Evolutionary conservation across 2,888 invertebrate genomes (phyloP).

Genomic region (Phanerotoma sp.): DNA sequence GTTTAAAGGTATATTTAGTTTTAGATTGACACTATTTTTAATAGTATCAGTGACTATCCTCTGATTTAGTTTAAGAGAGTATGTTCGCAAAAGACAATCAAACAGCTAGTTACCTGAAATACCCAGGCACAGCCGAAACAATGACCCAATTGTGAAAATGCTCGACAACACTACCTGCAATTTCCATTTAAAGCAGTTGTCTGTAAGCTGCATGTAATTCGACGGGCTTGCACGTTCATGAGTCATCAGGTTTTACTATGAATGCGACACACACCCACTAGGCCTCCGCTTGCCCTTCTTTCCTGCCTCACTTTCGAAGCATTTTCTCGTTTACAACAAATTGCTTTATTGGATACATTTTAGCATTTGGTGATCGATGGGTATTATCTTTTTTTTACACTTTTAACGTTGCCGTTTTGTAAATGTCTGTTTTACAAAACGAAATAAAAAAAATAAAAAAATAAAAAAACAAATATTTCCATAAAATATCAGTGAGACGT

Average conservation of each 20-base stretch:
- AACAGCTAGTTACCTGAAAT: slow-evolving; percentile 37
- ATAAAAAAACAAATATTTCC: background rate
- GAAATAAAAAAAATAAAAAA: background rate
- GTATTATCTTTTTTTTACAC: too few relatives aligned
- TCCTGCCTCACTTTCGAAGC: background rate
- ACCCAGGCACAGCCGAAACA: slow-evolving; percentile 44
- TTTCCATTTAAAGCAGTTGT: slow-evolving; percentile 50
- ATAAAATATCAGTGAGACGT: too few relatives aligned
- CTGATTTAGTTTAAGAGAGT: too few relatives aligned
- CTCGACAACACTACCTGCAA: slow-evolving; percentile 36
- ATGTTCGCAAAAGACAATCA: slow-evolving; percentile 5
- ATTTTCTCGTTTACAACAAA: background rate
- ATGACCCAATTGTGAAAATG: slow-evolving; percentile 43
- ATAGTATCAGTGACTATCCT: too few relatives aligned
- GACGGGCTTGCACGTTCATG: slow-evolving; percentile 26
- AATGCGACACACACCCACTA: slow-evolving; percentile 18
- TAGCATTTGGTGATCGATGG: too few relatives aligned
- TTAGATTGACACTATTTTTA: too few relatives aligned
- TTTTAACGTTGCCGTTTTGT: too few relatives aligned
- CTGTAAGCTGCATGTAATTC: slow-evolving; percentile 48
- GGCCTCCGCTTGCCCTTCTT: background rate
- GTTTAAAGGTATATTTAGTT: too few relatives aligned
- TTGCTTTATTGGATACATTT: too few relatives aligned
- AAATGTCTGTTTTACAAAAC: background rate
- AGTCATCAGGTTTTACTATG: slow-evolving; percentile 31